Base-by-base conservation (phyloP, 2,888 invertebrate species). In the Eilema caniola region DNA sequence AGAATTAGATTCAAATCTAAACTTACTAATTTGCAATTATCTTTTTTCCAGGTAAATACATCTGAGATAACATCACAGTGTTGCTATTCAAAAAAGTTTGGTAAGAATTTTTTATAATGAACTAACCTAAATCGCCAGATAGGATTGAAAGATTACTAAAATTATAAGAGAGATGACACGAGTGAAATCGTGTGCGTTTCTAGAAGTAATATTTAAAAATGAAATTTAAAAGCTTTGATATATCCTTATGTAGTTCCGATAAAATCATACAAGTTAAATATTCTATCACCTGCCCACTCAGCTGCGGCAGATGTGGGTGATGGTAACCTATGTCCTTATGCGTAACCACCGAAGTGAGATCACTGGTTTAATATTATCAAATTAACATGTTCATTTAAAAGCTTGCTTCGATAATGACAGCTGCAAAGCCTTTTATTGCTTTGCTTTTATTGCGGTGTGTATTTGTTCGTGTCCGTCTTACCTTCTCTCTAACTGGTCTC, bases 251-350 rank as follows among this genome's bases (percentile, higher is more conserved):
- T 41, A 41, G 8, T 53, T 20, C 10, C n/a, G 53, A 53, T 53
- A 53, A 53, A 53, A 53, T n/a, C 53, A 53, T n/a, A 10, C n/a
- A 53, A 53, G 2, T 53, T 53, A 53, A 53, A 53, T 53, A 53
- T 53, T n/a, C 53, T 53, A n/a, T 53, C 53, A 53, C 53, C 53
- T 53, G 53, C n/a, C 53, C 20, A 47, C 53, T 53, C 53, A 53
- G 53, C 53, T 53, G 53, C 53, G 53, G 53, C 53, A 53, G 53
- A 53, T 53, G 53, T 53, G n/a, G 53, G n/a, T n/a, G 53, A 4
- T 53, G 53, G 8, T 53, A 53, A 53, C n/a, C 2, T 53, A n/a
- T n/a, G n/a, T 53, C n/a, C n/a, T 53, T 53, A 53, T 53, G 53
- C n/a, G n/a, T n/a, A 20, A n/a, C 53, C 53, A 53, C 53, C 8